Evolutionary conservation across 2,797 vertebrate genomes (phyloP), one percentile per base, ranked within the genome.

Genomic region (Cuniculus paca): DNA sequence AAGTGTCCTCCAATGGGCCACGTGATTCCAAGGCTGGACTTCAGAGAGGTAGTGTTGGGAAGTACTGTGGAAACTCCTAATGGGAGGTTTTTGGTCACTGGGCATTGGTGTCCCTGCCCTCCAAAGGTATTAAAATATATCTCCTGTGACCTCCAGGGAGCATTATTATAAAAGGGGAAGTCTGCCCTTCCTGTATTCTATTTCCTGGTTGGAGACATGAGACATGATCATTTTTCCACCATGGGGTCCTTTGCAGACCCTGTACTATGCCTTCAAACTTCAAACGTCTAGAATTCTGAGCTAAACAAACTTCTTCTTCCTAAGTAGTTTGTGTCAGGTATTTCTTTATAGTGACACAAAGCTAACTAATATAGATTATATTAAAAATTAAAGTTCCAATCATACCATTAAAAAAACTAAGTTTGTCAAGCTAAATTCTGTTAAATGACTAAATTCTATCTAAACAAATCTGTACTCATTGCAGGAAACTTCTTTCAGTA

Each of bases 391-490:
- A 54, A 39, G 1, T 9, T 50, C 52, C 58, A 65, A 65, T 26
- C 9, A 74, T 84, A 88, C 31, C 16, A 56, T 45, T 90, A 39
- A 63, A 31, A 90, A 90, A 77, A 79, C 7, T 50, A 63, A 50
- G 63, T 19, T 48, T 36, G 34, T 52, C 7, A 10, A 45, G 7
- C 28, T 45, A 79, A 12, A 39, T 70, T 87, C 34, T 28, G 13
- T 65, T 48, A 86, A 65, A 16, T 45, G 20, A 42, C 31, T 4
- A 11, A 34, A 10, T 3, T 36, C 5, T 70, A 39, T 68, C 16
- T 83, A 70, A 75, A 20, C 24, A 42, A 45, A 13, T 82, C 28
- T 19, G 14, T 2, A 88, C 2, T 83, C 16, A 70, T 42, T 28
- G 6, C 75, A 36, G 28, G 48, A 86, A 34, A 87, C 0, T 13